Evolutionary conservation across 2,113 vertebrate species (phyloP), one percentile per base, ranked within the genome.

Genomic region (Eretmodus cyanostictus): DNA sequence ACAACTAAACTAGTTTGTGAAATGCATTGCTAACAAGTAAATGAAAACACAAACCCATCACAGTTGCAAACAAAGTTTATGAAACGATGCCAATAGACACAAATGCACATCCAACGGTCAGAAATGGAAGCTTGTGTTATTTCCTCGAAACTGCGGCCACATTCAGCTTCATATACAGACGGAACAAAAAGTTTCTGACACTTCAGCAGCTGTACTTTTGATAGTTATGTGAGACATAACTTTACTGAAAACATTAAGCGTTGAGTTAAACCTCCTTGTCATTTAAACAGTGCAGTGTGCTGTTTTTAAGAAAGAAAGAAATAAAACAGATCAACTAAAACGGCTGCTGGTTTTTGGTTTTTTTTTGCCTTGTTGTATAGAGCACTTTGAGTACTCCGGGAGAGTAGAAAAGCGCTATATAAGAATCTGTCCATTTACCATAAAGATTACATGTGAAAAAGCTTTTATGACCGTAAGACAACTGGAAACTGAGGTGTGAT

Each of bases 181-280:
- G n/a, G 36, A 68, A 68, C 36, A 68, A 68, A 36, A 68, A 0
- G 11, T 22, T 8, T 7, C 1, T 40, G 36, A 61, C n/a, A 0
- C 19, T 68, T 2, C 63, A 68, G 63, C 19, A 22, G 19, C 34
- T 38, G 0, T 38, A 38, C 7, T 68, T 1, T 2, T 68, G 34
- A 22, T 38, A 31, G 27, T 31, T 59, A 38, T 68, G 4, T 68
- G 63, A 68, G 63, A 1, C 36, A 68, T 9, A 68, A 40, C 19
- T 40, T 40, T 40, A 13, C 63, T 22, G 63, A 68, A 40, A 68
- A 68, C 36, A 22, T 12, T 66, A 24, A 16, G 38, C 5, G 0
- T 8, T 40, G 11, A 24, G n/a, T 42, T 71, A 71, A 71, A 71
- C 36, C 22, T 40, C 2, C 36, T 24, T 1, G 8, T 13, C 34